Evolutionary conservation across 2,797 vertebrate genomes (phyloP), one percentile per base, ranked within the genome.

Genomic region (Paratrypauchen microcephalus): DNA sequence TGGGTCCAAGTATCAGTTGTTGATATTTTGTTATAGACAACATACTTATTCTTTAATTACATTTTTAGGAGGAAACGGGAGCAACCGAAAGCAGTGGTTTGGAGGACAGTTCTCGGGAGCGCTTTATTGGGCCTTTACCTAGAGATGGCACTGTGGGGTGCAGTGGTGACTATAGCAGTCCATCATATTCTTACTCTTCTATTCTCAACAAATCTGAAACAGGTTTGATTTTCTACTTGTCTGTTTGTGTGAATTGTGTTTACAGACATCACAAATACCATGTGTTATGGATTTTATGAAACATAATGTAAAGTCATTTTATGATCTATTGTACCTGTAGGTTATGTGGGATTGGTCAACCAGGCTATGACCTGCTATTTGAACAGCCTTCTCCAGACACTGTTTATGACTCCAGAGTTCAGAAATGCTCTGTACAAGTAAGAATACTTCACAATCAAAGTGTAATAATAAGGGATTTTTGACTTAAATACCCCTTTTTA

Each of bases 341-440:
- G 98, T 79, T 99, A 99, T 57, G 97, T 99, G 76, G 98, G 98
- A 69, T 91, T 99, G 89, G 97, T 99, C 84, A 99, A 99, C 88
- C 98, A 99, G 88, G 98, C 98, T 65, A 99, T 99, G 97, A 99
- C 98, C 70, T 99, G 98, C 87, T 99, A 99, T 89, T 88, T 99
- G 90, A 99, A 99, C 92, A 99, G 98, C 90, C 95, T 99, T 76
- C 92, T 99, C 39, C 98, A 99, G 91, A 98, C 98, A 1, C 94
- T 99, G 81, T 99, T 94, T 86, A 99, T 99, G 98, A 99, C 97
- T 71, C 98, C 98, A 0, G 98, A 99, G 90, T 99, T 99, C 92
- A 95, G 98, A 88, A 99, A 99, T 87, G 97, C 97, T 0, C 94
- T 99, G n/a, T 99, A 99, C 93, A 99, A 96, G 98, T 99, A 91